These are phyloP conservation scores for Epinotia demarniana DNA, from an alignment of 2,888 invertebrate species.

Conservation along the genomic window DNA sequence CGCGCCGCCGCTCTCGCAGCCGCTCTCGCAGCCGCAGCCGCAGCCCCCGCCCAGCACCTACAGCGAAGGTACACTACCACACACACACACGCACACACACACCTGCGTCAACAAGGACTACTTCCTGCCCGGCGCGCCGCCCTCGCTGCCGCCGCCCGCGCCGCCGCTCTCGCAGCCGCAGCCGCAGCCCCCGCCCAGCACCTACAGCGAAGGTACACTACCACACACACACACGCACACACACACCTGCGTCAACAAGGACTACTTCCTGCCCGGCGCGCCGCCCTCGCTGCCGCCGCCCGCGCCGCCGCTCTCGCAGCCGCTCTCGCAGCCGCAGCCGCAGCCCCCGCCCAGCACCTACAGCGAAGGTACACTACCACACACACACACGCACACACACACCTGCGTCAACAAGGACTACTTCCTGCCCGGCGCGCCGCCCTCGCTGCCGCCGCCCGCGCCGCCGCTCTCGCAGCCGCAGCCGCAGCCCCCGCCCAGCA, in stretches of 20 bases:
- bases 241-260: conserved; percentile 99
- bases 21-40: too few species aligned
- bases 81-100: conserved; percentile 41
- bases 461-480: conserved; percentile 63
- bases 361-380: conserved; percentile 53
- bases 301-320: conserved; percentile 61
- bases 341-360: conserved; percentile 70
- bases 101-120: conserved; percentile 98
- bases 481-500: conserved; percentile 68
- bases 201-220: conserved; percentile 59
- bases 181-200: conserved; percentile 68
- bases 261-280: conserved; percentile 88
- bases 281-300: conserved; percentile 63
- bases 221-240: too few species aligned
- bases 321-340: too few species aligned
- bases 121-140: conserved; percentile 87
- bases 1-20: conserved; percentile 61
- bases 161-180: conserved; percentile 63
- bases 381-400: conserved; percentile 41
- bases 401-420: conserved; percentile 98
- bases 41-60: conserved; percentile 70
- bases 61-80: conserved; percentile 53
- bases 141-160: conserved; percentile 60
- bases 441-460: conserved; percentile 60
- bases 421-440: conserved; percentile 87